Base-by-base conservation (phyloP, 2,888 invertebrate genomes). In the Lysandra bellargus region DNA sequence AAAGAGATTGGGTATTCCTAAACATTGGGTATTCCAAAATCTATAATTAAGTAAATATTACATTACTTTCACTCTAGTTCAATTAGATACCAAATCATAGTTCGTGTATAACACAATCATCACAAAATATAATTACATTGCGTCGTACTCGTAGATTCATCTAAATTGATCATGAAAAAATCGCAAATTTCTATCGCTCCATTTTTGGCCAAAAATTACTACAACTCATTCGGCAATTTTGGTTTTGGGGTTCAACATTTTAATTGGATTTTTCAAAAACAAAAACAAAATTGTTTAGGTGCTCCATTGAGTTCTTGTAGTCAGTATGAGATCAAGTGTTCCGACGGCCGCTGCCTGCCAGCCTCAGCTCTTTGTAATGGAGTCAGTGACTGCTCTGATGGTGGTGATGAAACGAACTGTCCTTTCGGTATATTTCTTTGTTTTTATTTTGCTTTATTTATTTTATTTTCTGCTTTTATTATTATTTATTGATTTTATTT, bases 321-420 rank as follows among this genome's bases (percentile, higher is more conserved):
- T 1, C 79, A 83, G 1, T 85, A 85, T 78, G 87, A 91, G 80
- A 83, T 89, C 61, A 92, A 90, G 79, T 97, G 97, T 88, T 90
- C 91, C 79, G 95, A 94, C 83, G 95, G 95, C 82, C 89, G 89
- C 80, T 96, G 96, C 88, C 89, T 96, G 76, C 87, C 92, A 33
- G 83, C 84, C 33, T 85, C 88, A 23, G 85, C 86, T 40, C 84
- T 91, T 69, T 95, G 95, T 84, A 90, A 96, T 84, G 88, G 92
- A 33, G 82, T 80, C 4, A 64, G 5, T 0, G 94, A 95, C 40
- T 95, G 95, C 82, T 81, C 81, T 69, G 95, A 96, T 83, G 90
- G 90, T n/a, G 89, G 92, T 1, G 93, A 92, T 79, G 93, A 93
- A 83, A 79, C 78, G 3, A 82, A 84, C 78, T 92, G 92, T 81